Percentiles rank a stretch among this genome's conserved stretches.
Evolutionary conservation across 1,140 invertebrate species (phyloP).

Genomic region (Bombus confusus): DNA sequence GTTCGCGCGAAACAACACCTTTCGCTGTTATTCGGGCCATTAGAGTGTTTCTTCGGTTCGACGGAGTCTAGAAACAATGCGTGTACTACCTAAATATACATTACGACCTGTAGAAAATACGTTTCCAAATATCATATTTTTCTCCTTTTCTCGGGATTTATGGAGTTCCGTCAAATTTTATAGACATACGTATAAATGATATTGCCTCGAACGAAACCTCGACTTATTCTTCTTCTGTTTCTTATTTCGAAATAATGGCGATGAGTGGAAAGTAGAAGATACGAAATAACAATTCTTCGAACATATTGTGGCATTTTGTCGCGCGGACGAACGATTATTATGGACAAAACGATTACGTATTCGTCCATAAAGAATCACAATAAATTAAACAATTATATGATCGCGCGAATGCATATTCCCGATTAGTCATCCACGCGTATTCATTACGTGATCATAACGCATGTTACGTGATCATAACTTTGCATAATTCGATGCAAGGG

Average conservation of each 20-base stretch:
- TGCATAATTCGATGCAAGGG: neutral
- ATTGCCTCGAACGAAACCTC: too few species aligned
- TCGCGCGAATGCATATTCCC: neutral
- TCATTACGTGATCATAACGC: constrained; percentile 13
- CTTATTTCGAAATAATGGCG: neutral
- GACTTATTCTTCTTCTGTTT: too few species aligned
- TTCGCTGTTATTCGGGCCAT: neutral
- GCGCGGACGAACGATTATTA: too few species aligned
- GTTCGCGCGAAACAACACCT: neutral
- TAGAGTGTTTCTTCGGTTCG: neutral
- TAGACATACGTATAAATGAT: too few species aligned
- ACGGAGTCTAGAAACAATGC: neutral
- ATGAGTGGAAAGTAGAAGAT: neutral
- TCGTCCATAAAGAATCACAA: neutral
- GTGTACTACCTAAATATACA: neutral
- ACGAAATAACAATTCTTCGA: neutral
- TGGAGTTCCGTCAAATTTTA: neutral
- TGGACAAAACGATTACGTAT: too few species aligned
- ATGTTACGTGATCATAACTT: neutral
- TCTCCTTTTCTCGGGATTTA: neutral
- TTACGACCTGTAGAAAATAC: too few species aligned
- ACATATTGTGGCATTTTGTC: too few species aligned
- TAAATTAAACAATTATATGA: constrained; percentile 12
- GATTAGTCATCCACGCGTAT: neutral
- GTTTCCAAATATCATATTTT: neutral